Percentiles rank a stretch among this genome's conserved stretches.
Conservation (phyloP, 1,140 invertebrate genomes). For the Centruroides vittatus region DNA sequence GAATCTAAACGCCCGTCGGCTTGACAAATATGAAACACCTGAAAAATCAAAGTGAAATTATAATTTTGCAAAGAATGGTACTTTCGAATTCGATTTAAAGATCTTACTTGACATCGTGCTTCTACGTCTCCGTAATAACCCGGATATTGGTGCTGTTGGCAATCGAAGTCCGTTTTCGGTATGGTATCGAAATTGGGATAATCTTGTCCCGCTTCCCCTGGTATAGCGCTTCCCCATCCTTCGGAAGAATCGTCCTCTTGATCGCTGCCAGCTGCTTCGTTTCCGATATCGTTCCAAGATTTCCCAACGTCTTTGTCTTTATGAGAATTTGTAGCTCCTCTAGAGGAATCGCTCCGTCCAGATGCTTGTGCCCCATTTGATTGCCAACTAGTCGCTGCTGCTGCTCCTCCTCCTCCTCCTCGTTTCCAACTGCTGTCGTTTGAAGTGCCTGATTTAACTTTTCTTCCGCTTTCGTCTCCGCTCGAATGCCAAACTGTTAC, state of each 20-base stretch:
- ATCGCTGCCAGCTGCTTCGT: not conserved
- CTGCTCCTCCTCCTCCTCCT: not conserved
- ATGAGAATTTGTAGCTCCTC: not conserved
- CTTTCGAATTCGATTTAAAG: not conserved
- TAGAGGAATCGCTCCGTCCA: not conserved
- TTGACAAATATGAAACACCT: slow-evolving; percentile 32
- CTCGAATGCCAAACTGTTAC: no score
- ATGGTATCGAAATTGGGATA: slow-evolving; percentile 30
- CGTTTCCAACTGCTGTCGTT: not conserved
- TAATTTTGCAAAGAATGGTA: not conserved
- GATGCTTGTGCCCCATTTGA: not conserved
- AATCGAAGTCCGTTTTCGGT: slow-evolving; percentile 32
- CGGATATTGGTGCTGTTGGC: slow-evolving; percentile 29
- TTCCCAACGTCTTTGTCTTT: not conserved
- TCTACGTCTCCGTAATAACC: slow-evolving; percentile 36
- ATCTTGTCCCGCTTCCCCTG: slow-evolving; percentile 31
- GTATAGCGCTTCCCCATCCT: slow-evolving; percentile 20
- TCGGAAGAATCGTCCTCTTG: slow-evolving; percentile 6
- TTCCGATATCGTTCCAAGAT: slow-evolving; percentile 7
- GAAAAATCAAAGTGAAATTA: not conserved
- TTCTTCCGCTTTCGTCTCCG: no score
- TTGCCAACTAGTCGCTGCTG: not conserved
- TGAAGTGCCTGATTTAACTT: no score
- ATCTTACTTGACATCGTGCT: slow-evolving; percentile 32
- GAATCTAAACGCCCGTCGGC: slow-evolving; percentile 22